Percentiles rank a stretch among this genome's conserved stretches.
phyloP scores from a whole-genome alignment of 1,140 invertebrate species.

The Leptonema lineaticorne region DNA sequence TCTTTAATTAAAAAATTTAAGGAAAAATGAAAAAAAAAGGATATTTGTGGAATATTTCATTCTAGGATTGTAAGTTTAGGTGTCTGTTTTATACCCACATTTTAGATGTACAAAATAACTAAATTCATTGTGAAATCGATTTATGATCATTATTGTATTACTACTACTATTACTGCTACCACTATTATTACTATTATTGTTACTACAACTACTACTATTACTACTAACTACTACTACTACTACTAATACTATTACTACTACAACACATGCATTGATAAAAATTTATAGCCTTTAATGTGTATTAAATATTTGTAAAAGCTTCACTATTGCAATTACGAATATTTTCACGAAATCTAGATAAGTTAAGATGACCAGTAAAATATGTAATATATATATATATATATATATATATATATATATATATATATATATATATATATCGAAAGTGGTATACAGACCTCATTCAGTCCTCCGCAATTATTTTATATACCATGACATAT shows the following conservation, averaged over 20 bases:
- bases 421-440: too few relatives aligned
- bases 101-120: constrained; percentile 34
- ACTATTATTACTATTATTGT: too few relatives aligned
- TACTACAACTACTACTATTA: too few relatives aligned
- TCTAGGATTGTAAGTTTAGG: constrained; percentile 39
- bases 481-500: constrained; percentile 31
- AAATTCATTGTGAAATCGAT: constrained; percentile 28
- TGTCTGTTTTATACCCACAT: constrained; percentile 40
- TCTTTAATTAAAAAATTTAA: constrained; percentile 26
- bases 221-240: too few relatives aligned
- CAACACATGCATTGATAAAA: constrained; percentile 1
- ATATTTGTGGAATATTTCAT: constrained; percentile 33
- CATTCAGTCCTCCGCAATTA: neutral
- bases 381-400: neutral
- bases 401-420: too few relatives aligned
- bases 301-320: constrained; percentile 28
- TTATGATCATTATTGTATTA: too few relatives aligned
- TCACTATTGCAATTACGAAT: constrained; percentile 21
- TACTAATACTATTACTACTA: too few relatives aligned
- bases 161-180: too few relatives aligned
- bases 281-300: constrained; percentile 36
- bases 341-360: constrained; percentile 27
- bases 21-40: too few relatives aligned
- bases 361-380: constrained; percentile 27
- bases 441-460: neutral